A percentile compares a stretch with the other conserved stretches of the same genome.
Evolutionary conservation across 2,888 invertebrate species (phyloP).

Genomic region (Ochlodes sylvanus): DNA sequence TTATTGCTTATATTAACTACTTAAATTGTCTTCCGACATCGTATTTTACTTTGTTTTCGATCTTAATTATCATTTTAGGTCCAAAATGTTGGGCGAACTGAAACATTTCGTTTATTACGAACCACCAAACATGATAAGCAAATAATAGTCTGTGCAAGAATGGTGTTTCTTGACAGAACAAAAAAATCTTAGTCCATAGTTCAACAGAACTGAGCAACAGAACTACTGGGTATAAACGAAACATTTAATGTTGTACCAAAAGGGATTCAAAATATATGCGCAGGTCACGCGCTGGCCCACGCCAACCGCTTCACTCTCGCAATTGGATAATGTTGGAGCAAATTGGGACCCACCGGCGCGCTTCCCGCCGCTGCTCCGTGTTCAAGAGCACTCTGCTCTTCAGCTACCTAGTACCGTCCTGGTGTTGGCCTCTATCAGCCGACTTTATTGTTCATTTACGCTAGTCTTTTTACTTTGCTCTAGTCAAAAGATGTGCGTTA

Average conservation of each 20-base stretch:
- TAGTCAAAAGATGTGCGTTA: neutral
- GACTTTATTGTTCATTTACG: constrained; percentile 38
- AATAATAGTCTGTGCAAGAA: no score
- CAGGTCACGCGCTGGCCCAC: constrained; percentile 82
- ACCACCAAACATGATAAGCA: no score
- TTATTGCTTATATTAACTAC: neutral
- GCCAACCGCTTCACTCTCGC: constrained; percentile 78
- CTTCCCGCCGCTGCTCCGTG: constrained; percentile 66
- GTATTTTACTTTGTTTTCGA: no score
- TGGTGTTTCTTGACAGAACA: no score
- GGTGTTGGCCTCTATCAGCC: constrained; percentile 71
- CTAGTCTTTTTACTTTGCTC: constrained; percentile 10
- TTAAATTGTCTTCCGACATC: neutral
- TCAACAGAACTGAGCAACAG: no score
- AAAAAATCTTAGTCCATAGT: no score
- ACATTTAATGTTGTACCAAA: constrained; percentile 25
- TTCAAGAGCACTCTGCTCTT: constrained; percentile 72
- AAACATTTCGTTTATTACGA: neutral
- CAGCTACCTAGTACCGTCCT: constrained; percentile 48
- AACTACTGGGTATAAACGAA: no score
- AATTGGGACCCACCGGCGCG: constrained; percentile 80
- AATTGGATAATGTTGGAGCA: constrained; percentile 79
- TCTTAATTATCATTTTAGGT: no score
- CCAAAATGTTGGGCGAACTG: neutral
- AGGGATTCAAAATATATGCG: constrained; percentile 59